Evolutionary conservation across 2,113 vertebrate species (phyloP), one percentile per base, ranked within the genome.

Genomic region (Zosterops hypoxanthus): DNA sequence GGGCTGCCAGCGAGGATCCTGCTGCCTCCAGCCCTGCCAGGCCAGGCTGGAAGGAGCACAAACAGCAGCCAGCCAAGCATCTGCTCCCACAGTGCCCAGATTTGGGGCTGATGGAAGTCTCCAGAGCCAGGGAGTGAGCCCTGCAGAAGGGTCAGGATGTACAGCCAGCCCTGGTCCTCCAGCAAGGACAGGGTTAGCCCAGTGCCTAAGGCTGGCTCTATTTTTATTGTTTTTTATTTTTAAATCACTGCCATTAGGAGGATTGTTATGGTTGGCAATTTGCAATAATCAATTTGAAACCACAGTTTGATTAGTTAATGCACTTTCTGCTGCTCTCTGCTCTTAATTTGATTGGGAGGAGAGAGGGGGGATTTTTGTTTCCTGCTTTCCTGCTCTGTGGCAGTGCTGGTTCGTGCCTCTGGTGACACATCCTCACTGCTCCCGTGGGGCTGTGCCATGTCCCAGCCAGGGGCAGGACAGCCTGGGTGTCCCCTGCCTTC

Each of bases 221-320:
- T 70, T 86, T 95, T 92, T 70, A 50, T 68, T 93, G 72, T 75
- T 72, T 75, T 87, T 92, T 90, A 92, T 94, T 95, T 97, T 96
- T 88, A 93, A 93, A 95, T 93, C 76, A 8, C 92, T 81, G 82
- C 97, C 97, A 92, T 75, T 97, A 98, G 94, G 93, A 95, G 96
- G 95, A 97, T 92, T 97, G 97, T 97, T 97, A 94, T 64, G 95
- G 94, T 91, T 90, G 82, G 95, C 93, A 97, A 97, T 98, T 96
- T 94, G 94, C 96, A 97, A 97, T 97, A 97, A 98, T 98, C 98
- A 97, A 95, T 98, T 96, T 96, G 96, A 97, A 98, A 96, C 96
- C 97, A 87, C 95, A 31, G 96, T 97, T 96, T 97, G 98, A 97
- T 97, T 98, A 98, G 96, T 93, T 98, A 98, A 98, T 97, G 95